phyloP scores from a whole-genome alignment of 2,888 invertebrate genomes.

The Silvanus unidentatus region DNA sequence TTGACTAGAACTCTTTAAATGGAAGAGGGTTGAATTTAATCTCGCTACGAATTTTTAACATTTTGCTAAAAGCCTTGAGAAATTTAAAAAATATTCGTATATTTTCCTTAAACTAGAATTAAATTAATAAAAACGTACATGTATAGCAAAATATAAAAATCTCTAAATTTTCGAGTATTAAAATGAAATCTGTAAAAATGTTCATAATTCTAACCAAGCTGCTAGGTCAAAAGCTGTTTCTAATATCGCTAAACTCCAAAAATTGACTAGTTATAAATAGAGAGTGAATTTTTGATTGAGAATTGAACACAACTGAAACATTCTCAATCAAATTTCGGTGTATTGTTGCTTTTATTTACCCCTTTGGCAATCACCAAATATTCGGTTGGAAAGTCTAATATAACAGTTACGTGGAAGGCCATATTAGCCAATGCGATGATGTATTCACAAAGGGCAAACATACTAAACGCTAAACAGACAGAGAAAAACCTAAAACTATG shows the following conservation, averaged over 20 bases:
- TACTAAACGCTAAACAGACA: slow-evolving; percentile 74
- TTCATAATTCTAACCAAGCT: no score
- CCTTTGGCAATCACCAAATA: slow-evolving; percentile 62
- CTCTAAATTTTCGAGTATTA: no score
- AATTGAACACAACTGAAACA: no score
- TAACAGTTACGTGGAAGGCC: slow-evolving; percentile 85
- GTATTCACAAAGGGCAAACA: slow-evolving; percentile 92
- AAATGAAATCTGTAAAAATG: no score
- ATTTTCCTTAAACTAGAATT: no score
- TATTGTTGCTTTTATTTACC: neutral
- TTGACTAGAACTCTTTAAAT: slow-evolving; percentile 11
- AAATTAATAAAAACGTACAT: no score
- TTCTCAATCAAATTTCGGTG: neutral
- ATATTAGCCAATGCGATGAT: slow-evolving; percentile 87
- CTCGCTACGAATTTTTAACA: neutral
- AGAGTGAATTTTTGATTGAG: no score
- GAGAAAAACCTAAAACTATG: neutral
- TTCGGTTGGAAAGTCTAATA: slow-evolving; percentile 80
- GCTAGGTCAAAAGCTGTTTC: no score
- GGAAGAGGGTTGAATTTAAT: slow-evolving; percentile 4
- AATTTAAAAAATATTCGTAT: no score
- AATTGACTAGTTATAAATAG: no score
- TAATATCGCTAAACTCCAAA: no score
- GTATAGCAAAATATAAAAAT: no score
- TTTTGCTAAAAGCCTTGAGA: neutral